Evolutionary conservation across 1,140 invertebrate genomes (phyloP).

Genomic region (Danaus plexippus): DNA sequence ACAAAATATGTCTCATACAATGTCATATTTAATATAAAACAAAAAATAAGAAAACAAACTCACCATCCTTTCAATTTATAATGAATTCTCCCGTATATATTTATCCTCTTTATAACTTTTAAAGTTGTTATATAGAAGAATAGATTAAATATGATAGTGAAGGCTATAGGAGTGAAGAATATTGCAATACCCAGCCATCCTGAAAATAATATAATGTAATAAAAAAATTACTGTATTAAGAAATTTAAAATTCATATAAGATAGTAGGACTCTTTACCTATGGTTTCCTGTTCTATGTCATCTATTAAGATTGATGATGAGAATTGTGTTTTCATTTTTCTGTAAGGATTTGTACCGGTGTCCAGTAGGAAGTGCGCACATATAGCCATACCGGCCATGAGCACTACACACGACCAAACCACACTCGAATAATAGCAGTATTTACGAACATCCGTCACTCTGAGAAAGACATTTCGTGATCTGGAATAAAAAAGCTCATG

Average conservation of each 20-base stretch:
- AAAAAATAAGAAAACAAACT: slow-evolving; percentile 22
- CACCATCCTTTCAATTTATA: slow-evolving; percentile 87
- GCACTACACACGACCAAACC: slow-evolving; percentile 81
- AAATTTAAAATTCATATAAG: slow-evolving; percentile 7
- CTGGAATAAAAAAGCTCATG: slow-evolving; percentile 56
- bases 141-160: slow-evolving; percentile 82
- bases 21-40: slow-evolving; percentile 1
- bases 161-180: slow-evolving; percentile 84
- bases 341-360: slow-evolving; percentile 70
- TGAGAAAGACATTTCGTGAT: slow-evolving; percentile 85
- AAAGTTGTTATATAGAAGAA: slow-evolving; percentile 85
- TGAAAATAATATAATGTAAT: slow-evolving; percentile 40
- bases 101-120: slow-evolving; percentile 83
- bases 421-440: slow-evolving; percentile 89
- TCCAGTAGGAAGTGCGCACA: slow-evolving; percentile 88
- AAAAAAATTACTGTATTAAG: slow-evolving; percentile 4
- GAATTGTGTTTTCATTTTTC: slow-evolving; percentile 59
- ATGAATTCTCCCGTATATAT: slow-evolving; percentile 86
- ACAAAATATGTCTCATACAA: not conserved
- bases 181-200: slow-evolving; percentile 85
- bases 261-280: slow-evolving; percentile 55
- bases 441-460: slow-evolving; percentile 86
- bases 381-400: slow-evolving; percentile 80
- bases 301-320: slow-evolving; percentile 56
- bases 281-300: slow-evolving; percentile 76